Evolutionary conservation across 2,113 vertebrate genomes (phyloP), one percentile per base, ranked within the genome.

Genomic region (Cepphus grylle): DNA sequence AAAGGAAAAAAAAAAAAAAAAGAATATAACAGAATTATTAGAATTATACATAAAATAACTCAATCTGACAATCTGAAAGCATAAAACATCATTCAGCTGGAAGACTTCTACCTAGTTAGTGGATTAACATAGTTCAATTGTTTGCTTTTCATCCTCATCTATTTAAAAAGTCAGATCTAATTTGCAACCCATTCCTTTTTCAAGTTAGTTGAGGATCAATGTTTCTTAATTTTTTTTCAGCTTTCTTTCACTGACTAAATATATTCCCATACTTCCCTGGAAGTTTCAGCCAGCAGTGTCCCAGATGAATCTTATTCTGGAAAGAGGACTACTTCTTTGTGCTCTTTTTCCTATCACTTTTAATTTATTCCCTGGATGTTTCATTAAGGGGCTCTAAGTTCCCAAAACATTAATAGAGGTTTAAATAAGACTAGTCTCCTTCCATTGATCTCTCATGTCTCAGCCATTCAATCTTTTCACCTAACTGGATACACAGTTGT

Each of bases 311-410:
- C 26, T 56, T 79, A 38, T 43, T 78, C 47, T 81, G 83, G 76
- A 70, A 85, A 53, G 62, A 70, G 30, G 38, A 61, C 26, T 78
- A 47, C 11, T 76, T 38, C 38, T 83, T 76, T 72, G 73, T 87
- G 61, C 19, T 45, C 27, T 66, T 90, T 90, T 42, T 72, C 77
- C 65, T 71, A 76, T 69, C 53, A 40, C 63, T 87, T 92, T 93
- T 91, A 95, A 94, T 95, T 93, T 94, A 94, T 94, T 95, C 93
- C 90, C 94, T 86, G 45, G 71, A 25, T 71, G n/a, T 88, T 96
- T 93, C 73, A 96, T 96, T 96, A 91, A 93, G 16, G 90, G 19
- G 12, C 45, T 91, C 23, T 23, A 88, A 85, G 55, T 93, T 94
- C 66, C 70, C 70, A 47, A 92, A 95, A 93, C 42, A 36, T 66